Conservation (phyloP, 1,140 invertebrate genomes). For the Papilio polyxenes region DNA sequence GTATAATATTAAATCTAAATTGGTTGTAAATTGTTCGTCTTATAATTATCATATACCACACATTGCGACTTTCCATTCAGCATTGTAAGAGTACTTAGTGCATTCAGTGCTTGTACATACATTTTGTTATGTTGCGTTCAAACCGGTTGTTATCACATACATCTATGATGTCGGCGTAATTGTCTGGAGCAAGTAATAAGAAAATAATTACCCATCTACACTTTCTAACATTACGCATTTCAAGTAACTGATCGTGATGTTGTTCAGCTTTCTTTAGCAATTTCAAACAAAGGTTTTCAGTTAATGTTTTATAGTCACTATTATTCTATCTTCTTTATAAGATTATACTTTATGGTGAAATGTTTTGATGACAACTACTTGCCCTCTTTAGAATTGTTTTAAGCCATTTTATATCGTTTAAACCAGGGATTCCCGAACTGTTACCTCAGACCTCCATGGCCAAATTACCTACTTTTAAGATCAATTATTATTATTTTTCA, state of each 20-base stretch:
- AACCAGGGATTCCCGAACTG: no score
- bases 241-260: neutral
- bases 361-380: no score
- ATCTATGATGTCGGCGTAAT: slow-evolving; percentile 1
- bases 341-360: no score
- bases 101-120: neutral
- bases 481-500: no score
- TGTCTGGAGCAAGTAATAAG: neutral
- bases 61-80: neutral
- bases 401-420: no score
- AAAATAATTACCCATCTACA: slow-evolving; percentile 25
- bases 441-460: no score
- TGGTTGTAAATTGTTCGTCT: neutral
- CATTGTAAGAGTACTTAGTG: neutral
- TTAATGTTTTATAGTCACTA: neutral
- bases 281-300: neutral
- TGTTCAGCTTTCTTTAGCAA: neutral
- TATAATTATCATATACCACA: neutral
- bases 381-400: no score
- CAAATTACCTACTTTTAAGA: no score
- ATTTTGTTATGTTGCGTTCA: neutral
- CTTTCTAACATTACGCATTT: neutral
- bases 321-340: no score
- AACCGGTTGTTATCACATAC: slow-evolving; percentile 13
- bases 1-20: neutral